Evolutionary conservation across 2,797 vertebrate genomes (phyloP), one percentile per base, ranked within the genome.

Genomic region (Synanceia verrucosa): DNA sequence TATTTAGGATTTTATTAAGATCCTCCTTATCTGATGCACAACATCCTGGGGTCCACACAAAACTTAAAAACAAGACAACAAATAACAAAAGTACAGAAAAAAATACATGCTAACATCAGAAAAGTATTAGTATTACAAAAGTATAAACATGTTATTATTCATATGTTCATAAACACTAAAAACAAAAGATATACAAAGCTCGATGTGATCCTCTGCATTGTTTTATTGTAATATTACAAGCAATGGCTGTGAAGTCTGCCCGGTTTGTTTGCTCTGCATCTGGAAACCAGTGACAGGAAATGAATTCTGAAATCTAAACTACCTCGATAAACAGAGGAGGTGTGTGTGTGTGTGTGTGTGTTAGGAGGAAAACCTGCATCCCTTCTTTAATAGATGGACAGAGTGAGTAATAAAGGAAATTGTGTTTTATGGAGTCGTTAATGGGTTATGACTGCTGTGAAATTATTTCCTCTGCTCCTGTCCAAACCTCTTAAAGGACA

Each of bases 271-370:
- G 37, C 14, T 41, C 36, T 53, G 3, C 9, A 3, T 29, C 21
- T 76, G 18, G 41, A 70, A 72, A 70, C 51, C 57, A 53, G 41
- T 50, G 46, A 7, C 62, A 85, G 78, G 80, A 88, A 88, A 90
- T 90, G 65, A 79, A 84, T 58, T 80, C 44, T 78, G 58, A 78
- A 64, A 70, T 73, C 48, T 47, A 34, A 69, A 64, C 37, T 65
- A 10, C 34, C 7, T 41, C 21, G 12, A 61, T 71, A 89, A 87
- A 85, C 70, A 87, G 4, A 55, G 46, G 24, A 57, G n/a, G 39
- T 37, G 18, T 48, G 28, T 57, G 70, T 70, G n/a, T n/a, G n/a
- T n/a, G n/a, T n/a, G n/a, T n/a, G n/a, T n/a, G n/a, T n/a, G n/a
- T n/a, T n/a, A n/a, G 28, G 44, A 46, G 33, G 36, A 6, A 37